Evolutionary conservation across 2,888 invertebrate genomes (phyloP), one percentile per base, ranked within the genome.

Genomic region (Apamea monoglypha): DNA sequence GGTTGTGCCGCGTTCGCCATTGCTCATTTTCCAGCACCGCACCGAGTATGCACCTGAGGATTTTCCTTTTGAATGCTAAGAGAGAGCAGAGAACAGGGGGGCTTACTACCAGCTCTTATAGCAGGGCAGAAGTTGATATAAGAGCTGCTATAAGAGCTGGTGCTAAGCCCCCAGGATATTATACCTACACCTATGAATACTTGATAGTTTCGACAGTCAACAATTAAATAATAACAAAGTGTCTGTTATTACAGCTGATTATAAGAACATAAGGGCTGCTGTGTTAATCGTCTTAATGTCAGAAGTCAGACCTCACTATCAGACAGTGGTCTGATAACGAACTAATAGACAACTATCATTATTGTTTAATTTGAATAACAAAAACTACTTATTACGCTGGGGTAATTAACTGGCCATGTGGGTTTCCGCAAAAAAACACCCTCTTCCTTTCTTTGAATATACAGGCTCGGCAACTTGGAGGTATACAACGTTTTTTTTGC

Each of bases 291-390:
- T n/a, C 67, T n/a, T 47, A 7, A 66, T 86, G 86, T 85, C 76
- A 83, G 40, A 77, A 70, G 82, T 86, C 86, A 82, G 76, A 85
- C 69, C 73, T 14, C 73, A 63, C 73, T 82, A 82, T 85, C 76
- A 14, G 76, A 85, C 73, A 82, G 47, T 61, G 25, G 29, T 66
- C 32, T 50, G 86, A 83, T 76, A 85, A 82, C 59, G 21, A 25
- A 56, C 64, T 69, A 61, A 56, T 47, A 73, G 69, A 81, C 72
- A 66, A 66, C 40, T 73, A 72, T 53, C 32, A 16, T 70, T 73
- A 21, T 74, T 80, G 53, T 80, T 70, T 56, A 66, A 82, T 59
- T 40, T 18, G 2, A 40, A 32, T 56, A 68, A 75, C 16, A 80
- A 68, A 53, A 80, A 53, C 36, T 76, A 44, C 32, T n/a, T 59